phyloP scores from a whole-genome alignment of 2,888 invertebrate species.

The Lasioglossum villosulum region DNA sequence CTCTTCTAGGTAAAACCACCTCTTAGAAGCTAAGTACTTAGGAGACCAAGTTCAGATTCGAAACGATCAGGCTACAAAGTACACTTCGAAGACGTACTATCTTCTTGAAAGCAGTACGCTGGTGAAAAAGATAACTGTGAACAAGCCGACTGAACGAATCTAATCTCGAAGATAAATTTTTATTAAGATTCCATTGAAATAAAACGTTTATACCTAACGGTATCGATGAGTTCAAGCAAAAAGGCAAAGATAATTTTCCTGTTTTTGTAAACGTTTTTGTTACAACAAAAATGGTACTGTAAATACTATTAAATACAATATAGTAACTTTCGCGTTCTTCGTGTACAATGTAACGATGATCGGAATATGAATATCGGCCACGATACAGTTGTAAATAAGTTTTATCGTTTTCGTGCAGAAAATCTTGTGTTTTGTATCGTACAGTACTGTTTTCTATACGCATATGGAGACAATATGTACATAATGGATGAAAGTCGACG shows the following conservation, averaged over 20 bases:
- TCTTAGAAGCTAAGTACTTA: conserved; percentile 31
- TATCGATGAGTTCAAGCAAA: conserved; percentile 9
- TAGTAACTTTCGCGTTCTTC: conserved; percentile 34
- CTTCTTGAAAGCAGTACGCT: conserved; percentile 14
- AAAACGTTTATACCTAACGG: conserved; percentile 19
- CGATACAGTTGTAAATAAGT: conserved; percentile 38
- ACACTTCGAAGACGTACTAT: conserved; percentile 9
- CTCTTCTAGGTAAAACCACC: conserved; percentile 43
- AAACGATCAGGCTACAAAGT: conserved; percentile 13
- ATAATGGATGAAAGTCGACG: conserved; percentile 25
- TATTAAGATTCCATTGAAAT: neutral
- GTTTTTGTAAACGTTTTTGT: conserved; percentile 18
- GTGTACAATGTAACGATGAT: conserved; percentile 22
- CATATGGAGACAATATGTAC: conserved; percentile 32
- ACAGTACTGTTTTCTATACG: conserved; percentile 32
- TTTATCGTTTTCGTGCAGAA: conserved; percentile 20
- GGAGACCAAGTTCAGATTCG: conserved; percentile 11
- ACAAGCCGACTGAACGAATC: conserved; percentile 1
- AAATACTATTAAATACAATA: conserved; percentile 43
- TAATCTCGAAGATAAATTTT: conserved; percentile 9
- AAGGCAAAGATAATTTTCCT: conserved; percentile 11
- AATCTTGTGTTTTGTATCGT: conserved; percentile 31
- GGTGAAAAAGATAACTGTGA: conserved; percentile 17
- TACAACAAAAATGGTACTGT: conserved; percentile 23
- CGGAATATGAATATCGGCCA: conserved; percentile 13